Percentiles rank a stretch among this genome's conserved stretches.
phyloP scores from a whole-genome alignment of 1,140 invertebrate species.

The Drosophila eugracilis region DNA sequence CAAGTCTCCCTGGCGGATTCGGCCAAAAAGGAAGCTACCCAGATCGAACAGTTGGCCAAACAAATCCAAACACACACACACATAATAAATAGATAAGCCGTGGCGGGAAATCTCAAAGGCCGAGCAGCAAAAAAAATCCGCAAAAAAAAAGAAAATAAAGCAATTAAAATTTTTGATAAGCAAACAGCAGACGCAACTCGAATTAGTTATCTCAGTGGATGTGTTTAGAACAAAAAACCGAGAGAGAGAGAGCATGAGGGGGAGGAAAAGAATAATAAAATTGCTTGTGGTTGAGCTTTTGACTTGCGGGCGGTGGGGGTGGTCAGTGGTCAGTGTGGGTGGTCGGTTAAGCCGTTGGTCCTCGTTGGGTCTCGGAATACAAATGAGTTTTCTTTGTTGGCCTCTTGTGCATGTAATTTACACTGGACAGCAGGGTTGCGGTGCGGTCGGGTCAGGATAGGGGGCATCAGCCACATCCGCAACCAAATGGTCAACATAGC shows the following conservation, averaged over 20 bases:
- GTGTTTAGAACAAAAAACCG: slow-evolving; percentile 10
- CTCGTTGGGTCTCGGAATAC: slow-evolving; percentile 54
- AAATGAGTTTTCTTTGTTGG: slow-evolving; percentile 75
- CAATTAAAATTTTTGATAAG: slow-evolving; percentile 80
- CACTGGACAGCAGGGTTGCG: slow-evolving; percentile 32
- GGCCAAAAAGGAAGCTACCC: slow-evolving; percentile 27
- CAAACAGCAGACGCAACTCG: slow-evolving; percentile 43
- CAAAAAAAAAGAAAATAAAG: slow-evolving; percentile 56
- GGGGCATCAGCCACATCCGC: slow-evolving; percentile 64
- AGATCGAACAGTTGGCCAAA: slow-evolving; percentile 37
- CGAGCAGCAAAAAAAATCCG: too few species aligned
- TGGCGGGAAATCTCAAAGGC: slow-evolving; percentile 16
- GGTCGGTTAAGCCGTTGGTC: slow-evolving; percentile 25
- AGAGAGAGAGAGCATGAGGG: background rate
- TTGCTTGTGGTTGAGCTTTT: slow-evolving; percentile 78
- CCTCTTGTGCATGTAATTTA: slow-evolving; percentile 68
- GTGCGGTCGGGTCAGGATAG: background rate
- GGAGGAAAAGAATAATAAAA: slow-evolving; percentile 62
- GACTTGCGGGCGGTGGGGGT: slow-evolving; percentile 64
- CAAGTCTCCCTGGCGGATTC: slow-evolving; percentile 44
- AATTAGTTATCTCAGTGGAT: slow-evolving; percentile 48
- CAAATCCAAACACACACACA: slow-evolving; percentile 34
- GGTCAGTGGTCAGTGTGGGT: slow-evolving; percentile 38
- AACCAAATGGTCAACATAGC: slow-evolving; percentile 80
- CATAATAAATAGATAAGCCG: slow-evolving; percentile 57